phyloP scores from a whole-genome alignment of 2,888 invertebrate species.

The Drosophila seclusa region DNA sequence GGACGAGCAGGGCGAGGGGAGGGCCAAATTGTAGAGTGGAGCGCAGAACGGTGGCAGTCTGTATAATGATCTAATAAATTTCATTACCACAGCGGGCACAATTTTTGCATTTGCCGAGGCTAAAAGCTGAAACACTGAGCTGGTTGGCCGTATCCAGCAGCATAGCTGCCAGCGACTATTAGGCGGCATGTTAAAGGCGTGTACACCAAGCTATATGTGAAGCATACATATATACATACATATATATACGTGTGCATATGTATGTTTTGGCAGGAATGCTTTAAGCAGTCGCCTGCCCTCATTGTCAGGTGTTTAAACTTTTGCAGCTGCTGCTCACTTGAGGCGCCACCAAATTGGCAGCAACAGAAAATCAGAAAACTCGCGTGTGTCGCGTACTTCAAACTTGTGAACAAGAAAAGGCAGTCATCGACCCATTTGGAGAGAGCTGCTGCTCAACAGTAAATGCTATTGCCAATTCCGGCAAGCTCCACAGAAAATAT shows the following conservation, averaged over 20 bases:
- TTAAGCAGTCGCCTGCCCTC: conserved; percentile 22
- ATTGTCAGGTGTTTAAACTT: conserved; percentile 53
- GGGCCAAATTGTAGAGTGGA: neutral
- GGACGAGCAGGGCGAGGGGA: neutral
- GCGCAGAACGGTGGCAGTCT: conserved; percentile 52
- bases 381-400: conserved; percentile 61
- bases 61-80: conserved; percentile 80
- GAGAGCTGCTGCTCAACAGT: conserved; percentile 36
- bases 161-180: conserved; percentile 48
- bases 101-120: conserved; percentile 51
- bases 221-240: neutral
- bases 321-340: conserved; percentile 52
- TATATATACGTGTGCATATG: neutral
- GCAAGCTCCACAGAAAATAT: conserved; percentile 37
- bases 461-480: conserved; percentile 42
- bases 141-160: conserved; percentile 15
- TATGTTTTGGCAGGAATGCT: conserved; percentile 31
- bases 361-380: conserved; percentile 17
- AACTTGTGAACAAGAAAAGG: conserved; percentile 62
- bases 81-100: conserved; percentile 71
- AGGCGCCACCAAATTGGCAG: conserved; percentile 53
- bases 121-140: conserved; percentile 24
- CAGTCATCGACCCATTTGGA: conserved; percentile 70
- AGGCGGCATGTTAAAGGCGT: conserved; percentile 43
- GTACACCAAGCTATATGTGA: conserved; percentile 21